Base-by-base conservation (phyloP, 1,140 invertebrate species). In the Phthorimaea operculella region DNA sequence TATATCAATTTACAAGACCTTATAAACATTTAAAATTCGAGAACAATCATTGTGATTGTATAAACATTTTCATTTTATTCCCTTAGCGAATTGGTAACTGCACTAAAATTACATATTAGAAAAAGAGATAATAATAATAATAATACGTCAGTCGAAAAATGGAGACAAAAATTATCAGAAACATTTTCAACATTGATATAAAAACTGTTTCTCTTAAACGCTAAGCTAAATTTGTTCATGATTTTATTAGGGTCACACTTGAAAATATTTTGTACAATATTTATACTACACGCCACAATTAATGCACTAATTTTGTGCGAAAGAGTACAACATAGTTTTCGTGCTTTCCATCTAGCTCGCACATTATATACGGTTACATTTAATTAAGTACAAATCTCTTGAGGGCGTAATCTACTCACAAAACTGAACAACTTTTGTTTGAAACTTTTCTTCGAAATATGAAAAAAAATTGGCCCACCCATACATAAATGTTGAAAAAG, bases 111-210 rank as follows among this genome's bases (percentile, higher is more conserved):
- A 39, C 36, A 39, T n/a, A 39, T 28, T 39, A 39, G 36, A 39
- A 39, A 39, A 39, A 39, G 36, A 39, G 36, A 39, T n/a, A n/a
- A n/a, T n/a, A n/a, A n/a, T n/a, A n/a, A 39, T 28, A 28, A 28
- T 28, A 39, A 39, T 39, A 39, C 36, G n/a, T 39, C 36, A 39
- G 36, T 39, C 36, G 36, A 39, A 39, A 39, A 39, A 39, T 39
- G 36, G 36, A 39, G 36, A 39, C 10, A 39, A 39, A 4, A 39
- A 28, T 28, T 28, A 28, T 28, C 21, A 28, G 21, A 28, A 28
- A 28, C 21, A 28, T 28, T 39, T 6, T 39, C 36, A 39, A 39
- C 36, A 39, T 39, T 39, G n/a, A 39, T 39, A 39, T 39, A 39
- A 39, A 39, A 39, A 39, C 36, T 39, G 36, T 39, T 39, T 39